phyloP scores from a whole-genome alignment of 2,113 vertebrate genomes.

The Tragulus kanchil region DNA sequence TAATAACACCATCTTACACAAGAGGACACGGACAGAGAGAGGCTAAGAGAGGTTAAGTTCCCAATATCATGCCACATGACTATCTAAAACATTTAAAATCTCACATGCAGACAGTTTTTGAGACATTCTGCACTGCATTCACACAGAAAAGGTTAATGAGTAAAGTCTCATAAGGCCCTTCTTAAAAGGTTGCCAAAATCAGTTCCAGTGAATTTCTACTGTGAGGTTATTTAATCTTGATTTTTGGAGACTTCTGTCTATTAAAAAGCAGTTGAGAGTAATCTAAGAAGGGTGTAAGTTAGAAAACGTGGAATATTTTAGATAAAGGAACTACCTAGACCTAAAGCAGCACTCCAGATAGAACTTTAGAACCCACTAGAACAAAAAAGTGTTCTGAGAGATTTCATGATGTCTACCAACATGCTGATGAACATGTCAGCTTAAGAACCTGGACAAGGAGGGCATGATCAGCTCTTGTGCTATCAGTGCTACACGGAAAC shows the following conservation, averaged over 20 bases:
- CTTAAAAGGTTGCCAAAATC: slow-evolving; percentile 21
- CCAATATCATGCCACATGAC: not conserved
- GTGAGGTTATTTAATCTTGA: slow-evolving; percentile 43
- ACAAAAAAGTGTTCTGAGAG: slow-evolving; percentile 28
- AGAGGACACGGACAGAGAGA: not conserved
- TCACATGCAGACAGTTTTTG: not conserved
- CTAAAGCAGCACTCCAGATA: not conserved
- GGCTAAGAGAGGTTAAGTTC: not conserved
- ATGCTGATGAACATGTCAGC: not conserved
- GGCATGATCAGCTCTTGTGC: not conserved
- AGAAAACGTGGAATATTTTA: slow-evolving; percentile 43
- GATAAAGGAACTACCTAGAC: slow-evolving; percentile 13
- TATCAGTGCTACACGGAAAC: not conserved
- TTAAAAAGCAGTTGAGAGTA: not conserved
- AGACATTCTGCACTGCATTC: slow-evolving; percentile 12
- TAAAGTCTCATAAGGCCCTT: slow-evolving; percentile 21
- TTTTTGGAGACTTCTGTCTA: not conserved
- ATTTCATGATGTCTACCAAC: not conserved
- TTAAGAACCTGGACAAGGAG: not conserved
- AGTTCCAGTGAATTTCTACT: not conserved
- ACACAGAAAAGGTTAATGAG: slow-evolving; percentile 21
- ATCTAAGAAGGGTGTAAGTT: slow-evolving; percentile 10
- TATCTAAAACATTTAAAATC: not conserved
- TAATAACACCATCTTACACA: not conserved
- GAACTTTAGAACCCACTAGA: not conserved